Evolutionary conservation across 2,888 invertebrate genomes (phyloP), one percentile per base, ranked within the genome.

Genomic region (Anthophora plumipes): DNA sequence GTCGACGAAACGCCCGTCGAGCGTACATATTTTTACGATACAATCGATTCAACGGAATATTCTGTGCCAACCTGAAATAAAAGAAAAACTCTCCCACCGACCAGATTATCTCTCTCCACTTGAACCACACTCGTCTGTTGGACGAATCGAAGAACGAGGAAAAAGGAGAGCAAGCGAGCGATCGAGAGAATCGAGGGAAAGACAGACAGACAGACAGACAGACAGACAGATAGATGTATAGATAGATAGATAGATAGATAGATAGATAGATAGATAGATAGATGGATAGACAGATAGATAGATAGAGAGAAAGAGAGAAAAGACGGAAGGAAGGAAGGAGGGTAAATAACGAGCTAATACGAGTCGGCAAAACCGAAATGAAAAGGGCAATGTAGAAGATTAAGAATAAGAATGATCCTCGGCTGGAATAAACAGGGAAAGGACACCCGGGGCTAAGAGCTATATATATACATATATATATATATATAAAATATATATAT

Each of bases 361-460:
- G 59, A 82, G 57, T 67, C 52, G 71, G 14, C 37, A 64, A 57
- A 50, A 22, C 55, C 20, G 20, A 17, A 55, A 70, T 22, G 50
- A 59, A 50, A 1, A 17, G 37, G 20, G 50, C 60, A 61, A 77
- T 22, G 71, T 60, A 50, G 43, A 37, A 1, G 17, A 20, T 39
- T 69, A 82, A 43, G n/a, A 37, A 37, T 17, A 52, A 50, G 67
- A 66, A 64, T 52, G 74, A 84, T 83, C 57, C 80, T 83, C 80
- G 83, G 84, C 84, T 75, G 66, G 69, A 66, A 60, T 43, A 84
- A 84, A 84, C 41, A 60, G 70, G 20, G 80, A 60, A 84, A 37
- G 71, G 69, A 60, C 66, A 84, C 48, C 73, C 69, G 83, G 76
- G 73, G 77, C 75, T 85, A 76, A 82, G 61, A 82, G 85, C 82